Evolutionary conservation across 1,140 invertebrate species (phyloP), one percentile per base, ranked within the genome.

Genomic region (Dendroctonus valens): DNA sequence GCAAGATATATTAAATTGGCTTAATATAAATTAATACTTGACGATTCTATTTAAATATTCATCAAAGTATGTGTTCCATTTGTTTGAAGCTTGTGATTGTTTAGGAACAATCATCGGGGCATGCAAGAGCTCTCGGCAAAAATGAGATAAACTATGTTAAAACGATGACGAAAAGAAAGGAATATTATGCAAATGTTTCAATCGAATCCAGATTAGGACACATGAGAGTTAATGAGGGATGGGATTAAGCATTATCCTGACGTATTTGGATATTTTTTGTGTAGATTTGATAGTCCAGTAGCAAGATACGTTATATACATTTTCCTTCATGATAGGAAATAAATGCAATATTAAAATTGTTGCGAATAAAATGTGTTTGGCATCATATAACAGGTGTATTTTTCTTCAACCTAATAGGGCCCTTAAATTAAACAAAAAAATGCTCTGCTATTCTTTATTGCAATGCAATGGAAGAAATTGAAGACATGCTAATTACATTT

Each of bases 51-150:
- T 26, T 26, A 1, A 26, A 26, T 26, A 26, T 26, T 26, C 1
- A 26, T 26, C 26, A 26, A 26, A 26, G 1, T 26, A 26, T 26
- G 26, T 26, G 26, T 26, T 57, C 40, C 61, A 50, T 50, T 51
- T 61, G 57, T 54, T 39, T 51, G 6, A 59, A 60, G 14, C 68
- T 55, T 38, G 7, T n/a, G 15, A n/a, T 41, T 55, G 40, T 72
- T 12, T 57, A 84, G 83, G 83, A 87, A 75, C 82, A 89, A 76
- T 84, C 83, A 0, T 8, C 46, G 12, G 82, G 83, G 0, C 83
- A 87, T 73, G 81, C 81, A 58, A 74, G 71, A 44, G 79, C 75
- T 38, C 63, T 81, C 39, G 72, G 78, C 5, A 79, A 81, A 73
- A 73, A 69, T 11, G 75, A 80, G 52, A 70, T 73, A 49, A 69